Percentiles rank a stretch among this genome's conserved stretches.
Conservation (phyloP, 2,797 vertebrate genomes). For the Pipistrellus pipistrellus region DNA sequence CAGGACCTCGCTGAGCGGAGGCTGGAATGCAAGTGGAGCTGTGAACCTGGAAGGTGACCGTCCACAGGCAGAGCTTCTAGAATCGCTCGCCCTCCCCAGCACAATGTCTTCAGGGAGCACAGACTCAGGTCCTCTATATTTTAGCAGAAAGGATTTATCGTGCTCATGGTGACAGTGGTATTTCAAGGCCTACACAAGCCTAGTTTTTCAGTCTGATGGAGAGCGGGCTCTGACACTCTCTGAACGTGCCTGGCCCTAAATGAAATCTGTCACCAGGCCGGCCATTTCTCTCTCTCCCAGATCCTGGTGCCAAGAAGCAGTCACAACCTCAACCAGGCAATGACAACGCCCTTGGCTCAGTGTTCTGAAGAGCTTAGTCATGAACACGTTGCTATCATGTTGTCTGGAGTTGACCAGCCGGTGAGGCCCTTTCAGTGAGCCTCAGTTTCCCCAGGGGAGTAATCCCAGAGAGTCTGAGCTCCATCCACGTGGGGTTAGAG, state of each 20-base stretch:
- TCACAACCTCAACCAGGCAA: background rate
- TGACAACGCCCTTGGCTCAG: background rate
- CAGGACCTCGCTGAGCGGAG: background rate
- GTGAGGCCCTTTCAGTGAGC: background rate
- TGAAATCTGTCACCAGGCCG: background rate
- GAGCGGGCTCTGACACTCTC: background rate
- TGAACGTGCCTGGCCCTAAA: background rate
- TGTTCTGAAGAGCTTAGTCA: background rate
- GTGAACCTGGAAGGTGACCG: background rate
- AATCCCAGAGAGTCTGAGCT: background rate
- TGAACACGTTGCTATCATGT: background rate
- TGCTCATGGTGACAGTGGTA: background rate
- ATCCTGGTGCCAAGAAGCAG: background rate
- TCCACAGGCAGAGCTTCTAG: background rate
- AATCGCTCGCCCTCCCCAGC: background rate
- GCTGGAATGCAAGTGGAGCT: background rate
- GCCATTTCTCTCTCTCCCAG: background rate
- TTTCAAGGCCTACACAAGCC: background rate
- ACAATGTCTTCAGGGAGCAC: background rate
- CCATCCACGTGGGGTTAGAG: background rate
- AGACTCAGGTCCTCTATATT: background rate
- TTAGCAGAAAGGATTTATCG: background rate
- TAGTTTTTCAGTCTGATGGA: background rate
- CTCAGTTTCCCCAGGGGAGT: background rate
- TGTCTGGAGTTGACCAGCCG: background rate